Evolutionary conservation across 2,888 invertebrate species (phyloP), one percentile per base, ranked within the genome.

Genomic region (Neoaliturus tenellus): DNA sequence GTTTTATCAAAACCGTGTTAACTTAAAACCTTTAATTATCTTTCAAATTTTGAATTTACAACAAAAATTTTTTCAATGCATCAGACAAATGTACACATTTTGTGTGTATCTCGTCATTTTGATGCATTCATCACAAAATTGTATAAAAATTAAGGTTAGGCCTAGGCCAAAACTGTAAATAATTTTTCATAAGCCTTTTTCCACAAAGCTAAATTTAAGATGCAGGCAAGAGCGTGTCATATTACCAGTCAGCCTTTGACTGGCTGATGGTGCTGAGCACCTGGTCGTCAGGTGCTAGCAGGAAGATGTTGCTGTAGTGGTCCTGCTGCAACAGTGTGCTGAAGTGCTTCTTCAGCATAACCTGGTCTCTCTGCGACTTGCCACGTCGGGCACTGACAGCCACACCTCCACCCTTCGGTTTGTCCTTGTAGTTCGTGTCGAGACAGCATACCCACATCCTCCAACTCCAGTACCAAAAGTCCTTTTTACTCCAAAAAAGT

Each of bases 261-360:
- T 91, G 91, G 87, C 96, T 95, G 88, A 95, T 95, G 0, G 95
- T 95, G 88, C 96, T 95, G 12, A 97, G 91, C 3, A 94, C 89
- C 85, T 95, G 95, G 1, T 95, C 96, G 89, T 96, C 96, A 0
- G 96, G 96, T 0, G 96, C 96, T 89, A 94, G 91, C 85, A 97
- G 90, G 86, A 93, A 93, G 87, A 96, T 96, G 90, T 97, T 97
- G 89, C 96, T 93, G 90, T 97, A 97, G 73, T 96, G 91, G 0
- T 94, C 94, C 86, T 23, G 92, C 8, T 75, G 75, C 23, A 33
- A n/a, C 20, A 75, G 91, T 25, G 48, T 91, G n/a, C 95, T 91
- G 6, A 91, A 91, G 4, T 90, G 87, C 86, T 91, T 23, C 48
- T 67, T 73, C 73, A 73, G 51, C 48, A 0, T 44, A 3, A 31